Evolutionary conservation across 2,113 vertebrate genomes (phyloP).

Genomic region (Aegotheles bennettii): DNA sequence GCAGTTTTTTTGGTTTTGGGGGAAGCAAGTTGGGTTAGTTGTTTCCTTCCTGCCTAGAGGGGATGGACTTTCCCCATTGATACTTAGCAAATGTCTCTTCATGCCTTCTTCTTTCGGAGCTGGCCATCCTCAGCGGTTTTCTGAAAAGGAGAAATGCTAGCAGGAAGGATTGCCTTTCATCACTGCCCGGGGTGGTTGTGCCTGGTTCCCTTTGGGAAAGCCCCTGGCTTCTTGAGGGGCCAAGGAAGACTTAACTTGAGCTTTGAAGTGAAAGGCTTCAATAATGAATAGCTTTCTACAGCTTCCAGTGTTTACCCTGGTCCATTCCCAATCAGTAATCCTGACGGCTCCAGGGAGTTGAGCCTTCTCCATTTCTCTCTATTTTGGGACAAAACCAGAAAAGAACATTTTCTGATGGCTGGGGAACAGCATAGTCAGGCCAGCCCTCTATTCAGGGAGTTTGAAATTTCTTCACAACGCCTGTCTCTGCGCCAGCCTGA

Average conservation of each 20-base stretch:
- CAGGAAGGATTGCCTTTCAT: not conserved
- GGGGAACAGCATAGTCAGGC: not conserved
- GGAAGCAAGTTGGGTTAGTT: not conserved
- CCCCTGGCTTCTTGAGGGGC: not conserved
- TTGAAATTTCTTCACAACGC: not conserved
- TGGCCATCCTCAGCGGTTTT: not conserved
- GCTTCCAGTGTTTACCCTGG: not conserved
- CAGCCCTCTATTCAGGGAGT: not conserved
- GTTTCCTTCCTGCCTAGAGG: not conserved
- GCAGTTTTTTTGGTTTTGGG: not conserved
- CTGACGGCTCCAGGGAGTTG: not conserved
- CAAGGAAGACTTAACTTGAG: not conserved
- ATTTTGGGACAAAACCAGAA: not conserved
- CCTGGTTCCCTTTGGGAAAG: not conserved
- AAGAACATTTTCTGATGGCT: not conserved
- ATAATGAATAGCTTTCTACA: not conserved
- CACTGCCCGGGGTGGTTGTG: not conserved
- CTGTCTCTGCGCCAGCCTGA: not conserved
- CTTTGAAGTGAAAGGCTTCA: not conserved
- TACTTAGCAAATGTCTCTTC: not conserved
- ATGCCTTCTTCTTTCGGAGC: not conserved
- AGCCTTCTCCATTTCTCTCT: not conserved
- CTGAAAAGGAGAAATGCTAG: not conserved
- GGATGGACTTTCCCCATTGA: not conserved
- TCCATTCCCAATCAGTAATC: not conserved